These are phyloP conservation scores for Leptopilina boulardi DNA, from an alignment of 1,140 invertebrate species.

Conservation along the genomic window DNA sequence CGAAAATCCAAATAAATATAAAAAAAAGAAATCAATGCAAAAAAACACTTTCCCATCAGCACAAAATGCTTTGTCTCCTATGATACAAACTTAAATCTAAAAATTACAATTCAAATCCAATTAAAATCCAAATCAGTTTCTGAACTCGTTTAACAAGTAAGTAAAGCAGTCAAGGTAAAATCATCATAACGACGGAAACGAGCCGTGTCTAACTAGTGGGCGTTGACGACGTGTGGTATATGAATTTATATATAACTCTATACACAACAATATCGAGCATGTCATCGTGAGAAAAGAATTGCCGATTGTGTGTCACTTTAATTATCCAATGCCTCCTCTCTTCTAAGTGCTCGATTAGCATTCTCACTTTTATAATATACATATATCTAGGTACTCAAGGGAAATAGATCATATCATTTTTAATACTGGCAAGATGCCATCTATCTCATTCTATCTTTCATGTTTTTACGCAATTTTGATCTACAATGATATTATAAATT, in stretches of 20 bases:
- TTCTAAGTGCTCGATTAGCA: not conserved
- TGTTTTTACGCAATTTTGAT: not conserved
- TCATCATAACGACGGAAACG: constrained; percentile 3
- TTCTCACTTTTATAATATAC: not conserved
- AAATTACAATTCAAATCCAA: too few species aligned
- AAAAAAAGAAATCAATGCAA: too few species aligned
- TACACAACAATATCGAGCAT: constrained; percentile 5
- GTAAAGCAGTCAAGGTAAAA: not conserved
- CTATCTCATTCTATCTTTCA: not conserved
- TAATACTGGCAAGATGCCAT: not conserved
- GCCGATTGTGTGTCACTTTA: constrained; percentile 19
- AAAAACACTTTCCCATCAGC: too few species aligned
- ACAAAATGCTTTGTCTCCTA: too few species aligned
- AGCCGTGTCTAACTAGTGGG: not conserved
- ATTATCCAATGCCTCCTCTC: not conserved
- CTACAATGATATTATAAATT: not conserved
- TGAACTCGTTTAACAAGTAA: too few species aligned
- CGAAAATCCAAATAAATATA: too few species aligned
- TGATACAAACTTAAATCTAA: too few species aligned
- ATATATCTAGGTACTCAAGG: too few species aligned
- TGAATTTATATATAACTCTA: too few species aligned
- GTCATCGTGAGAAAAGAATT: constrained; percentile 18
- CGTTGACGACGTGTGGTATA: not conserved
- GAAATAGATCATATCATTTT: constrained; percentile 3
- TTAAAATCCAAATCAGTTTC: too few species aligned